phyloP scores from a whole-genome alignment of 2,113 vertebrate genomes.

The Sarotherodon lohbergeri region DNA sequence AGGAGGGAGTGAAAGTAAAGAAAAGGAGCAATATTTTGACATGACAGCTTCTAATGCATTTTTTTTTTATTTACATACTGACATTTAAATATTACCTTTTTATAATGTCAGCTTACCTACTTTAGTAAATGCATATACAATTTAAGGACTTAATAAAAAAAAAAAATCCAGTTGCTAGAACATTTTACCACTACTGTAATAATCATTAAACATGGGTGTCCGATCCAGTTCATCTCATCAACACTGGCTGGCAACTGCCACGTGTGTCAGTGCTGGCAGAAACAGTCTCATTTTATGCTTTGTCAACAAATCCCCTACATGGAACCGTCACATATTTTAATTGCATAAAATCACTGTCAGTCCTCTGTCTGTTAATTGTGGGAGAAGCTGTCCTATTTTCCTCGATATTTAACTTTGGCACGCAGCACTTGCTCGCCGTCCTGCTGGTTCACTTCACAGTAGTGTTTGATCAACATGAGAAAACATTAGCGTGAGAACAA shows the following conservation, averaged over 20 bases:
- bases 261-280: background rate
- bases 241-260: background rate
- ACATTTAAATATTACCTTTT: background rate
- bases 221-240: background rate
- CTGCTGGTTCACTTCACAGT: background rate
- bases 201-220: background rate
- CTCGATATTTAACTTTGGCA: background rate
- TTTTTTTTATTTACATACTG: background rate
- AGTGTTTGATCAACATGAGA: slow-evolving; percentile 1
- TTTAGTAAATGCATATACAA: background rate
- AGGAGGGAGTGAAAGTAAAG: background rate
- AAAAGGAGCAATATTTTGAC: background rate
- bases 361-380: background rate
- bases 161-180: background rate
- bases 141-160: accelerated
- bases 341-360: background rate
- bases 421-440: background rate
- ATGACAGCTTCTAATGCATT: background rate
- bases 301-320: background rate
- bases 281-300: background rate
- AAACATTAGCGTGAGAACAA: slow-evolving; percentile 18
- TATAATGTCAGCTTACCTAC: background rate
- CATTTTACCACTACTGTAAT: background rate
- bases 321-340: background rate
- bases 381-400: background rate